Evolutionary conservation across 1,140 invertebrate species (phyloP).

Genomic region (Achroia grisella): DNA sequence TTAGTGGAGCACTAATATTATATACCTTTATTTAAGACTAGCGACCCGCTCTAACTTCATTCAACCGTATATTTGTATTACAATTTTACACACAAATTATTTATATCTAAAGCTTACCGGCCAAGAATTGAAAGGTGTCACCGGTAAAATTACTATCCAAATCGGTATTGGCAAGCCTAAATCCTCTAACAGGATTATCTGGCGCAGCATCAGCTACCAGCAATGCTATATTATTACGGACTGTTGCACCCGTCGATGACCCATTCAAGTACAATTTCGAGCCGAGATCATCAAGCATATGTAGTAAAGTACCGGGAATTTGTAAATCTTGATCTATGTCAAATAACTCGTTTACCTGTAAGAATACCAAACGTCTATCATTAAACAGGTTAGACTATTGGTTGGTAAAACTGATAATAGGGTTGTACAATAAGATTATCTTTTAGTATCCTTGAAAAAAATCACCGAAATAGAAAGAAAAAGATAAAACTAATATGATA

Average conservation of each 20-base stretch:
- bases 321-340: slow-evolving; percentile 31
- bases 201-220: slow-evolving; percentile 45
- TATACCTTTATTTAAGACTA: too few relatives aligned
- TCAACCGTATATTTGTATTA: too few relatives aligned
- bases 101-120: slow-evolving; percentile 33
- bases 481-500: too few relatives aligned
- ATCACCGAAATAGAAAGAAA: too few relatives aligned
- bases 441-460: too few relatives aligned
- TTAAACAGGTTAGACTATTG: too few relatives aligned
- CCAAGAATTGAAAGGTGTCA: slow-evolving; percentile 43
- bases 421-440: too few relatives aligned
- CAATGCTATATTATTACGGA: slow-evolving; percentile 54
- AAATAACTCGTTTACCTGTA: slow-evolving; percentile 53
- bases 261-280: slow-evolving; percentile 39
- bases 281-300: slow-evolving; percentile 50
- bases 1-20: too few relatives aligned
- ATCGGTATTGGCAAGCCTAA: slow-evolving; percentile 38
- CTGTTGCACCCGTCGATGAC: slow-evolving; percentile 16
- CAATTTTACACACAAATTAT: too few relatives aligned
- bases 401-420: too few relatives aligned
- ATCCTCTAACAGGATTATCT: slow-evolving; percentile 34
- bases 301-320: slow-evolving; percentile 51
- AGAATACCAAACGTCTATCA: too few relatives aligned
- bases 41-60: too few relatives aligned
- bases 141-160: slow-evolving; percentile 30